Base-by-base conservation (phyloP, 2,888 invertebrate genomes). In the Abrostola triplasia region DNA sequence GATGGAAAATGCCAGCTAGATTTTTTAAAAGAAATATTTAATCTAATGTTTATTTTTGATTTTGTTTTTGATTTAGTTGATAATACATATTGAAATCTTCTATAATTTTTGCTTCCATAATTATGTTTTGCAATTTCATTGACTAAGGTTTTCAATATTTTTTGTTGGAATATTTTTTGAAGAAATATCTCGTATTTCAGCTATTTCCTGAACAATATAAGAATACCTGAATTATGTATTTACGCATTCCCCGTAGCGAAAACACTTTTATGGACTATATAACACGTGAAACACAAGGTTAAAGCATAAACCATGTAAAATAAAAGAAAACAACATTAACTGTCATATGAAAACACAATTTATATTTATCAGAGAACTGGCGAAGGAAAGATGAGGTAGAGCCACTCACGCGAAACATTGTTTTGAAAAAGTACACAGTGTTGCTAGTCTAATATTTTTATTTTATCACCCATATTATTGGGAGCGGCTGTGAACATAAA, bases 281-380 rank as follows among this genome's bases (percentile, higher is more conserved):
- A 65, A 65, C 64, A 13, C 59, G 57, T 49, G 49, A 48, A 51
- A 57, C 61, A 51, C 49, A 47, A 64, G 51, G 49, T 44, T 36
- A 44, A 41, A 44, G 36, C 49, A 56, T 59, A 58, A 71, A 68
- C 42, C 12, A 36, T 44, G 53, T 7, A 40, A 61, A 66, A 59
- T 64, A 66, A 56, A 54, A 50, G 44, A 37, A 56, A 51, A 61
- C 50, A 60, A 53, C 52, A 13, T 59, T 47, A 52, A 48, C 41
- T 48, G 51, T 64, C 56, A 47, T 40, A 51, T 44, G 24, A 51
- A 47, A 63, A 68, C 52, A 38, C 44, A 35, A 52, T 64, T 55
- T 63, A 65, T 51, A 63, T 70, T 72, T 73, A 54, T 70, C 59
- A 49, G 56, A 37, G 61, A 35, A 61, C 54, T 67, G 44, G 50